Percentiles rank a stretch among this genome's conserved stretches.
These are phyloP conservation scores for Vulpes vulpes DNA, from an alignment of 2,113 vertebrate species.

Conservation along the genomic window DNA sequence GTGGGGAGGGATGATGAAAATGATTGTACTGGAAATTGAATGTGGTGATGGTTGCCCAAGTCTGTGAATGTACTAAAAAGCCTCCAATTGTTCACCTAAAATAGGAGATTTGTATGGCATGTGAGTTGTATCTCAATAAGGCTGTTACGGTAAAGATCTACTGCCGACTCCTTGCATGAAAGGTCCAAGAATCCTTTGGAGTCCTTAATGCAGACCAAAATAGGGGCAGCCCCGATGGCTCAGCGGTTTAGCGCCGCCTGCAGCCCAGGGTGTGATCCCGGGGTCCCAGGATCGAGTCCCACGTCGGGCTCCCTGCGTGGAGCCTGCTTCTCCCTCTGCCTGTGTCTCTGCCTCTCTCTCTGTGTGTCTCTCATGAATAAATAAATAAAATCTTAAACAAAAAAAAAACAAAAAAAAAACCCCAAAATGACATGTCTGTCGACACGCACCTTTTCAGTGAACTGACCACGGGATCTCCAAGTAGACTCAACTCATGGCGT, in stretches of 20 bases:
- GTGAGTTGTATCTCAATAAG: constrained; percentile 30
- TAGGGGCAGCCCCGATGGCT: too few species aligned
- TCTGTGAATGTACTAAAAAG: neutral
- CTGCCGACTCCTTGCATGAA: neutral
- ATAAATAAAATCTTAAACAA: too few species aligned
- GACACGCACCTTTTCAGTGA: neutral
- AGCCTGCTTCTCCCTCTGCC: too few species aligned
- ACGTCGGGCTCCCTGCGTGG: too few species aligned
- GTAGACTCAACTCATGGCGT: neutral
- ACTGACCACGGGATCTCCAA: neutral
- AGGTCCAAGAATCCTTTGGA: neutral
- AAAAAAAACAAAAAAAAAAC: too few species aligned
- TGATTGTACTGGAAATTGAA: neutral
- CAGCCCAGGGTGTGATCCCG: too few species aligned
- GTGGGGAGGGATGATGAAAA: neutral
- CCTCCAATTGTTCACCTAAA: neutral
- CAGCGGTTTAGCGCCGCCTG: too few species aligned
- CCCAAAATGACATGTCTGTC: neutral
- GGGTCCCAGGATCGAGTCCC: too few species aligned
- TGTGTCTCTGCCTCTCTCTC: too few species aligned
- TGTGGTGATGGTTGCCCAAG: neutral
- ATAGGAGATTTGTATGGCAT: neutral
- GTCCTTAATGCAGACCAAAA: neutral
- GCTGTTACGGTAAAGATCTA: neutral
- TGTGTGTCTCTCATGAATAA: too few species aligned